A percentile compares a stretch with the other conserved stretches of the same genome.
These are phyloP conservation scores for Tenthredo notha DNA, from an alignment of 2,888 invertebrate genomes.

Conservation along the genomic window DNA sequence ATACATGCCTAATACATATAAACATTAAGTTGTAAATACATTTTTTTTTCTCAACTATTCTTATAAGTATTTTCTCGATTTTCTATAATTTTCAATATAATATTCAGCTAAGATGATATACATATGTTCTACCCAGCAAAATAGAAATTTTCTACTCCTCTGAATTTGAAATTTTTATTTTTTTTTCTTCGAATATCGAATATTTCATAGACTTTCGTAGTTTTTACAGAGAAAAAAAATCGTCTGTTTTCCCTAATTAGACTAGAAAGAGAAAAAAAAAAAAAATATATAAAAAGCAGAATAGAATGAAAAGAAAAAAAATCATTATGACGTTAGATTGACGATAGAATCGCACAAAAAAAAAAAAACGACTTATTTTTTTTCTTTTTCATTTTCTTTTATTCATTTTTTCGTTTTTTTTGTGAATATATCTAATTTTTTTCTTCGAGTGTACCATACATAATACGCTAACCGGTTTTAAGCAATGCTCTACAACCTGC, in stretches of 20 bases:
- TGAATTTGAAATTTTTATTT: too few relatives aligned
- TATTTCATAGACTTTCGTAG: too few relatives aligned
- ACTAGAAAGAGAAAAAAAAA: too few relatives aligned
- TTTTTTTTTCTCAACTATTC: not conserved
- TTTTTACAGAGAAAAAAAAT: too few relatives aligned
- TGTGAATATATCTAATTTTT: not conserved
- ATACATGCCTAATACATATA: not conserved
- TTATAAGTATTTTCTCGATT: not conserved
- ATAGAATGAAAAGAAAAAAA: too few relatives aligned
- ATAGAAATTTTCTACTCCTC: too few relatives aligned
- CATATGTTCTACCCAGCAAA: too few relatives aligned
- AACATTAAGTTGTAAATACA: not conserved
- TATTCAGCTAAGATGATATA: not conserved
- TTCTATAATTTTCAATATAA: not conserved
- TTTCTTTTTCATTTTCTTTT: not conserved
- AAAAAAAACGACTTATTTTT: not conserved
- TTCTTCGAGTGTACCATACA: constrained; percentile 4
- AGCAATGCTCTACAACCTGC: not conserved
- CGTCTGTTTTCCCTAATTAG: too few relatives aligned
- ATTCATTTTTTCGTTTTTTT: not conserved
- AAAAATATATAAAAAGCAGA: too few relatives aligned
- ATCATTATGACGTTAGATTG: too few relatives aligned
- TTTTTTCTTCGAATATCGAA: too few relatives aligned
- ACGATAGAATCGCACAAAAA: too few relatives aligned
- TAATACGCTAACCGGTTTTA: not conserved